phyloP scores from a whole-genome alignment of 2,888 invertebrate species.

The Caenorhabditis imperialis region DNA sequence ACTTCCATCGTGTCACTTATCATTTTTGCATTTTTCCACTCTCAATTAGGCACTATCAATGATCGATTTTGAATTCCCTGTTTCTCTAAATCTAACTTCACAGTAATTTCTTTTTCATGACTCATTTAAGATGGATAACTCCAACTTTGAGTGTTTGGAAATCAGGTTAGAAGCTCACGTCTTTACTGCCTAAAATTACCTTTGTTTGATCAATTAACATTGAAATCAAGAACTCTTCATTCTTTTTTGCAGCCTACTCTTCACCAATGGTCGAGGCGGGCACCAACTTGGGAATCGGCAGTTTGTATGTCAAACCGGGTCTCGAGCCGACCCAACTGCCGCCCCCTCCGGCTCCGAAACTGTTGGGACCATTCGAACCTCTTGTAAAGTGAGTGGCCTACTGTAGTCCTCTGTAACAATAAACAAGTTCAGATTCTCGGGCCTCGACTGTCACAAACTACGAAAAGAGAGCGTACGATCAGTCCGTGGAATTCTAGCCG shows the following conservation, averaged over 20 bases:
- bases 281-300: slow-evolving; percentile 41
- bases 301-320: slow-evolving; percentile 46
- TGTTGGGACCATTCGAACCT: slow-evolving; percentile 49
- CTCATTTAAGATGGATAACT: slow-evolving; percentile 22
- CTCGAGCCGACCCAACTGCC: slow-evolving; percentile 41
- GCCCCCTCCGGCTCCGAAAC: slow-evolving; percentile 41
- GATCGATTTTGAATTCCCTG: neutral
- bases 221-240: too few relatives aligned
- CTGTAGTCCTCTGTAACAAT: too few relatives aligned
- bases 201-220: too few relatives aligned
- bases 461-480: slow-evolving; percentile 39
- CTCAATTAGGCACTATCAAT: too few relatives aligned
- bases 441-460: slow-evolving; percentile 41
- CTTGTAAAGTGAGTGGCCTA: slow-evolving; percentile 39
- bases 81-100: slow-evolving; percentile 9
- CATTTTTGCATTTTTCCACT: slow-evolving; percentile 16
- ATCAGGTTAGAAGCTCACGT: slow-evolving; percentile 8
- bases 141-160: slow-evolving; percentile 21
- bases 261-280: slow-evolving; percentile 52
- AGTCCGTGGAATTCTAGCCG: slow-evolving; percentile 22
- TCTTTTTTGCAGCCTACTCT: slow-evolving; percentile 22
- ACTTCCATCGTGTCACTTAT: slow-evolving; percentile 18
- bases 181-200: too few relatives aligned
- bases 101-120: slow-evolving; percentile 13
- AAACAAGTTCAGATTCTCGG: slow-evolving; percentile 35